These are phyloP conservation scores for Thalassarche chlororhynchos DNA, from an alignment of 2,113 vertebrate genomes.

Conservation along the genomic window DNA sequence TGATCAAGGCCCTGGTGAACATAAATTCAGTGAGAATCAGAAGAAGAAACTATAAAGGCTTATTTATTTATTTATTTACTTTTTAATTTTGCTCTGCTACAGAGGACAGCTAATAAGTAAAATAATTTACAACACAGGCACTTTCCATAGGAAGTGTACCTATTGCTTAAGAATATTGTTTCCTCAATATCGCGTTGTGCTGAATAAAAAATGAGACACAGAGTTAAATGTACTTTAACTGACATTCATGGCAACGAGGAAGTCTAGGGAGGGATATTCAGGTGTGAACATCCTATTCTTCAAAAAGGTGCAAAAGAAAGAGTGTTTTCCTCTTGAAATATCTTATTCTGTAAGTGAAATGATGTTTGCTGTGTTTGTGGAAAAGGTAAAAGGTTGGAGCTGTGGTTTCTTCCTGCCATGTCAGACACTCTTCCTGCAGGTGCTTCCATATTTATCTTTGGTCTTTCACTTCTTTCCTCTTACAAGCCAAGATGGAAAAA, in stretches of 20 bases:
- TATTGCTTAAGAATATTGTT: not conserved
- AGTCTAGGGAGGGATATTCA: not conserved
- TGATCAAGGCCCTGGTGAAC: not conserved
- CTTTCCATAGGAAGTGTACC: not conserved
- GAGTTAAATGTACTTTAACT: not conserved
- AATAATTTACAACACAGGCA: not conserved
- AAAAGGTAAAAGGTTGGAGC: not conserved
- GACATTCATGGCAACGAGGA: not conserved
- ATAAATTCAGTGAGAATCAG: not conserved
- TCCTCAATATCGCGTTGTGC: accelerated
- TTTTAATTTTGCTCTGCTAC: not conserved
- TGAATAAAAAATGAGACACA: not conserved
- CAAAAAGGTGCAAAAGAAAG: not conserved
- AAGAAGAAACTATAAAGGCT: not conserved
- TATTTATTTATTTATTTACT: not conserved
- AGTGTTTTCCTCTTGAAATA: not conserved
- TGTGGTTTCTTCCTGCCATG: not conserved
- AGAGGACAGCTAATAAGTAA: not conserved
- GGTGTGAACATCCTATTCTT: not conserved
- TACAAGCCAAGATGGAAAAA: not conserved
- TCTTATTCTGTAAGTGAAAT: not conserved
- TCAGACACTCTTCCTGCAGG: not conserved
- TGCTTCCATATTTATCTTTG: not conserved
- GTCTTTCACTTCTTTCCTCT: not conserved
- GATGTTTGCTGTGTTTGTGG: not conserved